These are phyloP conservation scores for Melanotaenia nigrans DNA, from an alignment of 2,797 vertebrate genomes.

Conservation along the genomic window DNA sequence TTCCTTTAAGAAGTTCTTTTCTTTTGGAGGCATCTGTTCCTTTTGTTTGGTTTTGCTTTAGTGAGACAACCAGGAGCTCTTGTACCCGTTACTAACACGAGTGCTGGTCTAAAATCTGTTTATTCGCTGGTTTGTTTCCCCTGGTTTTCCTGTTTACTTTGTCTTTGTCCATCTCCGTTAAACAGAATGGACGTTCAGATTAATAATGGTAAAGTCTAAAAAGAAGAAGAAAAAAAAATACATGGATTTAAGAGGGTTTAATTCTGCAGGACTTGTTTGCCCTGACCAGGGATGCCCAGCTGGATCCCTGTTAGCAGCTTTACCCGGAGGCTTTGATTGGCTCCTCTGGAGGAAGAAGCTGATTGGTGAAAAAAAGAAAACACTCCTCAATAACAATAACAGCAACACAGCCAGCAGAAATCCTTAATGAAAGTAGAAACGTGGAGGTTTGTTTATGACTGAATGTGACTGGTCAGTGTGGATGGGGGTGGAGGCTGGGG, in stretches of 20 bases:
- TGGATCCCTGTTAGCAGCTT: constrained; percentile 64
- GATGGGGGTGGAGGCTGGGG: too few species aligned
- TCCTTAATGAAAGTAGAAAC: constrained; percentile 63
- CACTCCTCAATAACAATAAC: constrained; percentile 71
- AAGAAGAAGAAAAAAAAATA: constrained; percentile 9
- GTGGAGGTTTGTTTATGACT: too few species aligned
- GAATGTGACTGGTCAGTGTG: too few species aligned
- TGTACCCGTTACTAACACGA: too few species aligned
- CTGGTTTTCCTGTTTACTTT: too few species aligned
- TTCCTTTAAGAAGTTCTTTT: too few species aligned
- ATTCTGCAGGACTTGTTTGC: constrained; percentile 69
- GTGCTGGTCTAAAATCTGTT: too few species aligned
- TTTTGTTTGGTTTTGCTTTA: too few species aligned
- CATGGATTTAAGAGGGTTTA: constrained; percentile 73
- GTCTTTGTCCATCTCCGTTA: too few species aligned
- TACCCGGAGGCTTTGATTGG: constrained; percentile 68
- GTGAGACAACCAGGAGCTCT: too few species aligned
- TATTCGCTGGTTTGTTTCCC: too few species aligned
- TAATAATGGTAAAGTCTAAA: constrained; percentile 43
- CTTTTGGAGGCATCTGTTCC: too few species aligned
- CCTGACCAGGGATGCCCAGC: constrained; percentile 64
- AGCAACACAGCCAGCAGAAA: constrained; percentile 47
- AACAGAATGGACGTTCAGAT: constrained; percentile 44
- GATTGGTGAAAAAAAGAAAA: constrained; percentile 72
- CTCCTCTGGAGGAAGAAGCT: constrained; percentile 27